Evolutionary conservation across 37 sponge, comb jelly and placozoan genomes (phyloP).

Genomic region (Bolinopsis microptera): DNA sequence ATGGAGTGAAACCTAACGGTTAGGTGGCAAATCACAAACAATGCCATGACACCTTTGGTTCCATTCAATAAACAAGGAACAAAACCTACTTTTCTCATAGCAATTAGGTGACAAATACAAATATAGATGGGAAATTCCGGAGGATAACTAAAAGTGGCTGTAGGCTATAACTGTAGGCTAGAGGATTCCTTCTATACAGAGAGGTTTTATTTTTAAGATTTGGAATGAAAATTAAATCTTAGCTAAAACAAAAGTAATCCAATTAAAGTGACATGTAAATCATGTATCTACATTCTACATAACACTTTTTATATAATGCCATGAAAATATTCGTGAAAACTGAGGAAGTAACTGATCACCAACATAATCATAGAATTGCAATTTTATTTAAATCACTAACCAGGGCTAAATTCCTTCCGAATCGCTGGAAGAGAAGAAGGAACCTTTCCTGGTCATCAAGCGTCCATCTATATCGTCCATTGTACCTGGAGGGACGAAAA

Average conservation of each 20-base stretch:
- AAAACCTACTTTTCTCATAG: not conserved
- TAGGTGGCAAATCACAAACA: not conserved
- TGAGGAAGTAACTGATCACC: too few species aligned
- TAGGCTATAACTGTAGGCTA: too few species aligned
- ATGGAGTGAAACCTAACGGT: not conserved
- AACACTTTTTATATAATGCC: too few species aligned
- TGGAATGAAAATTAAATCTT: too few species aligned
- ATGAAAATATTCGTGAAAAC: too few species aligned
- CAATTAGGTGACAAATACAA: not conserved
- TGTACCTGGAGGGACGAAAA: not conserved
- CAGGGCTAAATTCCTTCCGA: not conserved
- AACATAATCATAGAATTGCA: too few species aligned
- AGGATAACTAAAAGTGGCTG: too few species aligned
- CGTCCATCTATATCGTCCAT: not conserved
- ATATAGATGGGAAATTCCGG: not conserved
- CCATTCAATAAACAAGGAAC: not conserved
- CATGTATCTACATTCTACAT: too few species aligned
- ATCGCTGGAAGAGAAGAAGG: constrained; percentile 23
- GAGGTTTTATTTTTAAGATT: too few species aligned
- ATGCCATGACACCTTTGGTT: not conserved
- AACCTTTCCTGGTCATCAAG: not conserved
- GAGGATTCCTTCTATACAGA: too few species aligned
- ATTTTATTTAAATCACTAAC: not conserved
- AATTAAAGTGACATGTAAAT: too few species aligned
- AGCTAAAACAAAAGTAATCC: too few species aligned